These are phyloP conservation scores for Philotrypesis tridentata DNA, from an alignment of 1,140 invertebrate species.

Conservation along the genomic window DNA sequence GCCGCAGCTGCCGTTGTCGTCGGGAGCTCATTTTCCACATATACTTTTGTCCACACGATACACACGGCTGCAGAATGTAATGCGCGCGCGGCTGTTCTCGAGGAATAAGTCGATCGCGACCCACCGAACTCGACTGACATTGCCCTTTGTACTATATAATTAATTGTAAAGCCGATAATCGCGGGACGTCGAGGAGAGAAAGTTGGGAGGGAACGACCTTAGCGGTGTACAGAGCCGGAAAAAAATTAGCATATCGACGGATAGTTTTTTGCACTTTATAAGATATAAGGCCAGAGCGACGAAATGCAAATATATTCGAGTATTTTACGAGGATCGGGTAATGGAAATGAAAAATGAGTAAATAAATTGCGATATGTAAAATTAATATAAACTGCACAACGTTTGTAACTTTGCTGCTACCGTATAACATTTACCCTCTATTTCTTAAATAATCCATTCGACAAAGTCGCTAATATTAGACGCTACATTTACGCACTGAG, in stretches of 20 bases:
- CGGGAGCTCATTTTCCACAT: background rate
- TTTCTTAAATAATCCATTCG: conserved; percentile 27
- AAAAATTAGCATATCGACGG: conserved; percentile 32
- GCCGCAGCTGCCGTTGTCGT: too few relatives aligned
- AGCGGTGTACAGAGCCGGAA: background rate
- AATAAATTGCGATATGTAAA: too few relatives aligned
- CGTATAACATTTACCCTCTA: conserved; percentile 32
- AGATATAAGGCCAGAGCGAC: conserved; percentile 9
- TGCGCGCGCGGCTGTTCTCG: too few relatives aligned
- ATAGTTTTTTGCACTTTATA: conserved; percentile 44
- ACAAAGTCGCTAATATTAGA: conserved; percentile 31
- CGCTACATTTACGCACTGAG: conserved; percentile 21
- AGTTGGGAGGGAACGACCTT: background rate
- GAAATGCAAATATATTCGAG: conserved; percentile 33
- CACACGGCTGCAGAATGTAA: too few relatives aligned
- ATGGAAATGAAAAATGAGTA: background rate
- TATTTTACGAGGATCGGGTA: conserved; percentile 22
- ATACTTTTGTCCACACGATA: background rate
- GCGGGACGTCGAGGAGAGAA: background rate
- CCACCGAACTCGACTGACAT: conserved; percentile 18
- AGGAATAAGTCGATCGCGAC: background rate
- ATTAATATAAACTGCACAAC: conserved; percentile 38
- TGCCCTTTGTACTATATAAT: conserved; percentile 24
- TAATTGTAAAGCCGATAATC: background rate
- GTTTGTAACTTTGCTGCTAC: conserved; percentile 45